phyloP scores from a whole-genome alignment of 2,888 invertebrate species.

The Amiota mariae region DNA sequence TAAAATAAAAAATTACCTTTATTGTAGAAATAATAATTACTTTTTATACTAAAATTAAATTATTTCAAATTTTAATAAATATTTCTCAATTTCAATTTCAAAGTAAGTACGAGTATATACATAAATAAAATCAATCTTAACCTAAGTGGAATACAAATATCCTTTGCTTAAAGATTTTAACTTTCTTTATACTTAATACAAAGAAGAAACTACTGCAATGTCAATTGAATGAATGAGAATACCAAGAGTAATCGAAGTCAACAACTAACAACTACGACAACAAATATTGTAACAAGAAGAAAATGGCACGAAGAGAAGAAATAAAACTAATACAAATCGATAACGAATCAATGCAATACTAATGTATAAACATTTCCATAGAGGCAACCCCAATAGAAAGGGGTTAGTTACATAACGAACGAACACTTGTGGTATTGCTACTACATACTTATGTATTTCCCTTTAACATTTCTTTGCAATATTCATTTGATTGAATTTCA shows the following conservation, averaged over 20 bases:
- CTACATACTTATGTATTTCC: not conserved
- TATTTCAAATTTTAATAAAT: too few relatives aligned
- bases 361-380: too few relatives aligned
- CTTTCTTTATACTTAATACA: not conserved
- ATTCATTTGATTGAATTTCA: conserved; percentile 50
- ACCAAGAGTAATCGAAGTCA: too few relatives aligned
- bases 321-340: conserved; percentile 4
- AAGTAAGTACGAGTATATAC: too few relatives aligned
- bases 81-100: too few relatives aligned
- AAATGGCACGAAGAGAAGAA: not conserved
- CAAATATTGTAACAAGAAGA: not conserved
- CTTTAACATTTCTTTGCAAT: not conserved
- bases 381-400: not conserved
- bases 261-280: too few relatives aligned
- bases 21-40: too few relatives aligned
- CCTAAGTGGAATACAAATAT: too few relatives aligned
- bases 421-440: not conserved
- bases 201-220: conserved; percentile 6
- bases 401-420: conserved; percentile 2
- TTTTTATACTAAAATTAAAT: too few relatives aligned
- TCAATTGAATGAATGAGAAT: not conserved
- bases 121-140: too few relatives aligned
- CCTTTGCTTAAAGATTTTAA: too few relatives aligned
- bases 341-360: conserved; percentile 20
- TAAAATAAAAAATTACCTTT: too few relatives aligned